Evolutionary conservation across 2,888 invertebrate genomes (phyloP).

Genomic region (Agonopterix arenella): DNA sequence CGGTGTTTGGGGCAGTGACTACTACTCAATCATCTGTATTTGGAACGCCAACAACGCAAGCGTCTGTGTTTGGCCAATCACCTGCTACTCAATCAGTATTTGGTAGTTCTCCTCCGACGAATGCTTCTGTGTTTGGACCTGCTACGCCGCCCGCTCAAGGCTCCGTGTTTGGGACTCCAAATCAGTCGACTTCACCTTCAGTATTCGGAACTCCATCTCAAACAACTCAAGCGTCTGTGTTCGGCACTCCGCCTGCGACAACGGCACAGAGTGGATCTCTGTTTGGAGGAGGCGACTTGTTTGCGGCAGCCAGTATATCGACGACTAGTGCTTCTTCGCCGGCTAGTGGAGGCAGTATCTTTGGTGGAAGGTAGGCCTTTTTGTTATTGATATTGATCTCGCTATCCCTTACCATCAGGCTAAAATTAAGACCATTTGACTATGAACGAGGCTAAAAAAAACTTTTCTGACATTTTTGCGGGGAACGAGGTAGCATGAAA

Average conservation of each 20-base stretch:
- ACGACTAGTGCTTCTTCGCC: constrained; percentile 50
- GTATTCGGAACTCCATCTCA: constrained; percentile 26
- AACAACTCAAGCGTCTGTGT: constrained; percentile 21
- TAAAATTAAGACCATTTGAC: no score
- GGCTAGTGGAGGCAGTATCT: constrained; percentile 48
- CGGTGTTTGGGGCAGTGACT: constrained; percentile 21
- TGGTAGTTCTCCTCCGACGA: constrained; percentile 19
- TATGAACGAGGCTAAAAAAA: no score
- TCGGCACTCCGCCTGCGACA: constrained; percentile 30
- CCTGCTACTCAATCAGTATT: constrained; percentile 23
- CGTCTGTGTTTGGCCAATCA: constrained; percentile 15
- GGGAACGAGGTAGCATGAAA: no score
- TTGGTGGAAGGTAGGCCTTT: no score
- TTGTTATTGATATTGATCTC: no score
- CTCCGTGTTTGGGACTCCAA: constrained; percentile 21
- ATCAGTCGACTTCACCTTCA: constrained; percentile 17
- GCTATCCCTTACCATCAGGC: no score
- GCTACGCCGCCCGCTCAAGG: constrained; percentile 18
- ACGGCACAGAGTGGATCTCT: constrained; percentile 44
- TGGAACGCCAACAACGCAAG: constrained; percentile 19
- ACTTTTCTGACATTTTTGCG: no score
- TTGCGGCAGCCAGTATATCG: constrained; percentile 63
- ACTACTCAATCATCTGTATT: constrained; percentile 21
- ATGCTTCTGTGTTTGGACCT: constrained; percentile 27
- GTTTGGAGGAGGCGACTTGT: constrained; percentile 48